A percentile compares a stretch with the other conserved stretches of the same genome.
These are phyloP conservation scores for Sebastes melanostomus DNA, from an alignment of 2,797 vertebrate genomes.

Conservation along the genomic window DNA sequence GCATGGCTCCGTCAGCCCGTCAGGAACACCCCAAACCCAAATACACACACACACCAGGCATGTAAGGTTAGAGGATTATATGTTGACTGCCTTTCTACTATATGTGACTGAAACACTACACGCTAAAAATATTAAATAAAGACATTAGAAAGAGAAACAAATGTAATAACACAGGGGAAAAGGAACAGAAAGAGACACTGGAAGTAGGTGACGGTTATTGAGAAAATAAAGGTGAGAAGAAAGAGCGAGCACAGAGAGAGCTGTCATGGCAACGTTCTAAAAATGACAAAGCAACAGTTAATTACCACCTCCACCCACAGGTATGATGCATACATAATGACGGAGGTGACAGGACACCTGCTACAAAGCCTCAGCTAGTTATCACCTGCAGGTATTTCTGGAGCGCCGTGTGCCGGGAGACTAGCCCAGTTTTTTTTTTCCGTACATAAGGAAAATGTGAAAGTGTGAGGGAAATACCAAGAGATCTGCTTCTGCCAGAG, in stretches of 20 bases:
- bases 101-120: not conserved
- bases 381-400: conserved; percentile 74
- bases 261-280: conserved; percentile 76
- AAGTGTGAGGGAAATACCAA: conserved; percentile 62
- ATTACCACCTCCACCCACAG: conserved; percentile 79
- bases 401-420: conserved; percentile 41
- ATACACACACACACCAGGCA: not conserved
- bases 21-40: conserved; percentile 5
- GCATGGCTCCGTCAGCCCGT: conserved; percentile 43
- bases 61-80: not conserved
- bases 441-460: conserved; percentile 42
- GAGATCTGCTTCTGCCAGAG: conserved; percentile 45
- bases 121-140: not conserved
- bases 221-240: conserved; percentile 57
- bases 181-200: conserved; percentile 10
- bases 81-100: not conserved
- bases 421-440: conserved; percentile 31
- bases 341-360: conserved; percentile 75
- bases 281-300: conserved; percentile 76
- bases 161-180: not conserved
- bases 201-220: conserved; percentile 38
- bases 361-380: conserved; percentile 68
- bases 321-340: conserved; percentile 64
- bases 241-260: conserved; percentile 29
- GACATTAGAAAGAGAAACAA: not conserved